Percentiles rank a stretch among this genome's conserved stretches.
These are phyloP conservation scores for Gymnorhina tibicen DNA, from an alignment of 2,113 vertebrate species.

Conservation along the genomic window DNA sequence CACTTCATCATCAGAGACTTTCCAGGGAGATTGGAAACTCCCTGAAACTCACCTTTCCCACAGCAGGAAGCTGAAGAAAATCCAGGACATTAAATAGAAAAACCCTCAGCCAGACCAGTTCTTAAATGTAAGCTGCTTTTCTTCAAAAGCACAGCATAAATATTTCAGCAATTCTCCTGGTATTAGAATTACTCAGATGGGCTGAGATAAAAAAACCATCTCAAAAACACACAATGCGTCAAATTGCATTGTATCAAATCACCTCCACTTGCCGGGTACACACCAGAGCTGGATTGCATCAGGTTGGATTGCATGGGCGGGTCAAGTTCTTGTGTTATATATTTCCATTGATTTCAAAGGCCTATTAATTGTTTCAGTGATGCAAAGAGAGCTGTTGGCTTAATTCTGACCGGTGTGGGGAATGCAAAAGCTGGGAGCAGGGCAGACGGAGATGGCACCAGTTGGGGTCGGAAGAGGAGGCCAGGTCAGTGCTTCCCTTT, in stretches of 20 bases:
- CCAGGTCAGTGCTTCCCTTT: neutral
- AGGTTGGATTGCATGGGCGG: accelerated
- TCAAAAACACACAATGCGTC: neutral
- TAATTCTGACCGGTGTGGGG: neutral
- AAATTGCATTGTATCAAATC: neutral
- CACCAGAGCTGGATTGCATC: neutral
- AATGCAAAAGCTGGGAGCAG: neutral
- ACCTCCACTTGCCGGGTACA: accelerated
- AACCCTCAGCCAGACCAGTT: neutral
- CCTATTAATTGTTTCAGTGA: neutral
- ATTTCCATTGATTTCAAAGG: neutral
- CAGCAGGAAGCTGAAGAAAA: neutral
- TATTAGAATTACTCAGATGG: neutral
- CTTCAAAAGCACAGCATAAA: neutral
- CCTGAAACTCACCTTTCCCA: neutral
- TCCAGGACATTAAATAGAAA: neutral
- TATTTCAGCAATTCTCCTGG: neutral
- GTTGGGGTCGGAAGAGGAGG: accelerated
- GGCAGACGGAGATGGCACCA: accelerated
- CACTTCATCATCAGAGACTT: neutral
- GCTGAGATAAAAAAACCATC: neutral
- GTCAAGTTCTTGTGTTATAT: neutral
- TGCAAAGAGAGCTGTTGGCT: neutral
- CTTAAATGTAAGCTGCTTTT: neutral
- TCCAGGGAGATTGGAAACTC: neutral